Evolutionary conservation across 1,140 invertebrate genomes (phyloP).

Genomic region (Grapholita molesta): DNA sequence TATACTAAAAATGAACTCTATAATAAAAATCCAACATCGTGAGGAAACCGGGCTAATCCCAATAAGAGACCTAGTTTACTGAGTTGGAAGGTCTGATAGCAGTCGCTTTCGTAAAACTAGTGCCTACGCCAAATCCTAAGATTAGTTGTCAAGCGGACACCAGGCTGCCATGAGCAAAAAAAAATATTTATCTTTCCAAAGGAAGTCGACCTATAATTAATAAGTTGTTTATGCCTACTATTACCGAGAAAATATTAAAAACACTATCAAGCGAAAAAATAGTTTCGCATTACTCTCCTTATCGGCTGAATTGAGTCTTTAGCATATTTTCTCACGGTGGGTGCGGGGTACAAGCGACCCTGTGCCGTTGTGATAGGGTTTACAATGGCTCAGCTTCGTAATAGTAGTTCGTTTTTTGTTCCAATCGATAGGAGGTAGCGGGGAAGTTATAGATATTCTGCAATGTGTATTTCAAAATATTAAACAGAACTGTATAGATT

Average conservation of each 20-base stretch:
- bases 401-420: conserved; percentile 3
- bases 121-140: too few relatives aligned
- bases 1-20: too few relatives aligned
- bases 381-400: background rate
- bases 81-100: too few relatives aligned
- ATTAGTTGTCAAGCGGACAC: too few relatives aligned
- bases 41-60: too few relatives aligned
- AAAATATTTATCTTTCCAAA: background rate
- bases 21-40: too few relatives aligned
- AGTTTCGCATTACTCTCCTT: background rate
- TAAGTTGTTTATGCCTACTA: background rate
- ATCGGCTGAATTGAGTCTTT: conserved; percentile 4
- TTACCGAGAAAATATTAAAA: conserved; percentile 4
- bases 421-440: background rate
- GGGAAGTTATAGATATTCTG: background rate
- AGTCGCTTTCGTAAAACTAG: too few relatives aligned
- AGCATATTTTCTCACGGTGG: conserved; percentile 8
- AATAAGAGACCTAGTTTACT: too few relatives aligned
- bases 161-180: too few relatives aligned
- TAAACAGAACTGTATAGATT: too few relatives aligned
- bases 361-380: background rate
- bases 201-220: background rate
- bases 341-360: background rate
- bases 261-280: conserved; percentile 7
- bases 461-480: too few relatives aligned